Conservation (phyloP, 2,888 invertebrate genomes). For the Tipula helvola region DNA sequence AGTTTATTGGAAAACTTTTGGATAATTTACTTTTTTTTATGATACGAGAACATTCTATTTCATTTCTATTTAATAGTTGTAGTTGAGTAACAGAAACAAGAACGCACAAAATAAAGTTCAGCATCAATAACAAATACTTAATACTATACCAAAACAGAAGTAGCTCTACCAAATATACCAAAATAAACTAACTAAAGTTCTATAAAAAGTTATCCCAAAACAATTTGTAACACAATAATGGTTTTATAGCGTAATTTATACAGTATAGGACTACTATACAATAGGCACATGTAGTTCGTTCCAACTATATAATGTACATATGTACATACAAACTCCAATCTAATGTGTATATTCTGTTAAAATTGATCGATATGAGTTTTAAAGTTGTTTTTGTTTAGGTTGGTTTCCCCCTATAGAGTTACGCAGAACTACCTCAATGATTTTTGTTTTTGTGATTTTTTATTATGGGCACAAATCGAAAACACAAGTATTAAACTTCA, state of each 20-base stretch:
- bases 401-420: neutral
- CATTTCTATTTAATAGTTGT: neutral
- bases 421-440: neutral
- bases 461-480: neutral
- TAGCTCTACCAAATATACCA: neutral
- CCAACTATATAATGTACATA: neutral
- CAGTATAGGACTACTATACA: neutral
- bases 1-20: neutral
- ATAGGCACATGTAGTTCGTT: neutral
- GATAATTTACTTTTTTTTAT: neutral
- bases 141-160: neutral
- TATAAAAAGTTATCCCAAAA: neutral
- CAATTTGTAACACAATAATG: constrained; percentile 4
- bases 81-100: neutral
- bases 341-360: neutral
- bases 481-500: neutral
- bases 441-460: neutral
- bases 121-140: neutral
- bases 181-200: neutral
- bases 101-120: neutral
- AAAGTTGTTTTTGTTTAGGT: neutral
- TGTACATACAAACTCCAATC: neutral
- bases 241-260: neutral
- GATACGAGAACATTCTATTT: neutral
- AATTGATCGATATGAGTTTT: neutral